Conservation (phyloP, 2,888 invertebrate genomes). For the Nomada lathburiana region DNA sequence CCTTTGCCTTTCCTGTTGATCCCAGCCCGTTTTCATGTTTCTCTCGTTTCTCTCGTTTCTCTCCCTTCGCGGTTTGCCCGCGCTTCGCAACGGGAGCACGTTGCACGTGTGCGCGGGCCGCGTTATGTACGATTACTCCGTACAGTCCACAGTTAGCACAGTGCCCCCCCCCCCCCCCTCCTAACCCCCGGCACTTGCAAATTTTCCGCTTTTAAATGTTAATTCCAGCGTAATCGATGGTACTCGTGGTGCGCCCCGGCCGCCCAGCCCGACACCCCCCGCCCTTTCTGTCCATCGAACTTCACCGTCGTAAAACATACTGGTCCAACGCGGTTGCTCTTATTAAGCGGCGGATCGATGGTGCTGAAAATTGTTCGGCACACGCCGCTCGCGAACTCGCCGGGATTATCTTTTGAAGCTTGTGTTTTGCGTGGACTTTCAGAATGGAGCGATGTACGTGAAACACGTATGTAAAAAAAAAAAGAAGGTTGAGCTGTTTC, state of each 20-base stretch:
- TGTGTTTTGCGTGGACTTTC: background rate
- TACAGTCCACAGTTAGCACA: conserved; percentile 51
- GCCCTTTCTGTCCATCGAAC: conserved; percentile 34
- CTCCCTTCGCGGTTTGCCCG: conserved; percentile 40
- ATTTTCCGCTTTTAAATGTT: conserved; percentile 78
- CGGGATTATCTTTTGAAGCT: background rate
- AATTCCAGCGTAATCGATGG: conserved; percentile 75
- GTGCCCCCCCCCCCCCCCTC: conserved; percentile 42
- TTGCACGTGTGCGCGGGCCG: conserved; percentile 52
- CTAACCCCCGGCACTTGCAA: conserved; percentile 71
- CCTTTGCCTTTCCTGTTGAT: background rate
- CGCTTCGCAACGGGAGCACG: conserved; percentile 65
- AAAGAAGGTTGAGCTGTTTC: no score
- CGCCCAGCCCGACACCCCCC: conserved; percentile 40
- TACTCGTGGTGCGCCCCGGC: conserved; percentile 23
- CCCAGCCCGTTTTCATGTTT: conserved; percentile 17
- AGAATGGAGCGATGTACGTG: background rate
- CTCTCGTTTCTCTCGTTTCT: background rate
- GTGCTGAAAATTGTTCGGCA: conserved; percentile 6
- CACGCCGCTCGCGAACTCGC: background rate
- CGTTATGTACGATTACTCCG: conserved; percentile 67
- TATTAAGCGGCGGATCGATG: conserved; percentile 30
- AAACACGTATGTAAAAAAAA: no score
- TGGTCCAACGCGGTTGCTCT: conserved; percentile 25
- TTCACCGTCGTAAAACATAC: conserved; percentile 29